phyloP scores from a whole-genome alignment of 2,797 vertebrate genomes.

The Argentina silus region DNA sequence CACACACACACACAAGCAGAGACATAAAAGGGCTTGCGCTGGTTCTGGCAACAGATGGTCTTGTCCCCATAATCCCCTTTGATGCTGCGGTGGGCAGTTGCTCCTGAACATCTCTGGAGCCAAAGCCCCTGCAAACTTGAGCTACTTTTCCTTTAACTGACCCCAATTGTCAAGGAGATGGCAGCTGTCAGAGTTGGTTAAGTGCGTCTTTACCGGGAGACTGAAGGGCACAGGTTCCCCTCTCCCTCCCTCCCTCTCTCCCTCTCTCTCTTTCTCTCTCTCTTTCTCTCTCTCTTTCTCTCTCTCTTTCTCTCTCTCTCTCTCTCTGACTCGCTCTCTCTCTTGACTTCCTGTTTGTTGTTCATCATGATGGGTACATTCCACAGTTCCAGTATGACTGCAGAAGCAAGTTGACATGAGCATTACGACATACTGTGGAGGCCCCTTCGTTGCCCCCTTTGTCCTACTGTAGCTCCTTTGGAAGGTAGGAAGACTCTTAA shows the following conservation, averaged over 20 bases:
- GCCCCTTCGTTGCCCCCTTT: slow-evolving; percentile 39
- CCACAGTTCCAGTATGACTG: slow-evolving; percentile 49
- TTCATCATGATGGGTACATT: slow-evolving; percentile 62
- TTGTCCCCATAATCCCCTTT: slow-evolving; percentile 82
- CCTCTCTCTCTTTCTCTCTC: background rate
- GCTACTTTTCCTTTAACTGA: slow-evolving; percentile 85
- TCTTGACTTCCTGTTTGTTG: slow-evolving; percentile 68
- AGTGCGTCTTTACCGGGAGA: slow-evolving; percentile 74
- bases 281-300: slow-evolving; percentile 5
- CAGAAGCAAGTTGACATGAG: slow-evolving; percentile 47
- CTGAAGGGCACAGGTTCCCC: slow-evolving; percentile 74
- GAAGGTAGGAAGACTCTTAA: slow-evolving; percentile 22
- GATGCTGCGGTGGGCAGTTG: slow-evolving; percentile 82
- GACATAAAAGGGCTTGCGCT: slow-evolving; percentile 78
- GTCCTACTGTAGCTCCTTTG: slow-evolving; percentile 30
- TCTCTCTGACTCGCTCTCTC: slow-evolving; percentile 20
- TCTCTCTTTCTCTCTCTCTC: slow-evolving; percentile 8
- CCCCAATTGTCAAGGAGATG: slow-evolving; percentile 81
- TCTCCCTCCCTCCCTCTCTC: background rate
- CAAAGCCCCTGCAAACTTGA: slow-evolving; percentile 82
- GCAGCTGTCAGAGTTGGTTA: slow-evolving; percentile 83
- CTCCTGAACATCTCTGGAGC: slow-evolving; percentile 79
- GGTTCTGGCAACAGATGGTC: slow-evolving; percentile 82
- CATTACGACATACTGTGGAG: slow-evolving; percentile 42
- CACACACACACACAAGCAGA: slow-evolving; percentile 62